phyloP scores from a whole-genome alignment of 2,113 vertebrate species.

The Chaenocephalus aceratus region DNA sequence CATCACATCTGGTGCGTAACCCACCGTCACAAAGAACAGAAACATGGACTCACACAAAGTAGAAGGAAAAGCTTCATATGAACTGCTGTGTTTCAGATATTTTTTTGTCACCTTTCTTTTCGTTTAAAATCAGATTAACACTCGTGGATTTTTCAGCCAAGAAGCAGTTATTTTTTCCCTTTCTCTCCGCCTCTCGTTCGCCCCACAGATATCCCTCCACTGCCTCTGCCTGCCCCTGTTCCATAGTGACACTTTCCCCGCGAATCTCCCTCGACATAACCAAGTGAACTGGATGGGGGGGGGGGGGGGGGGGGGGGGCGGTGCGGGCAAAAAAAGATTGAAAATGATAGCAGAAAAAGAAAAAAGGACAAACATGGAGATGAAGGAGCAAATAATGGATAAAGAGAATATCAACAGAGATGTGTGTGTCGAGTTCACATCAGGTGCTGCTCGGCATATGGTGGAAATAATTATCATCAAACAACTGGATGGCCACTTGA shows the following conservation, averaged over 20 bases:
- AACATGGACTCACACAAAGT: conserved; percentile 4
- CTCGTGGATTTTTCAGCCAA: conserved; percentile 62
- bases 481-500: conserved; percentile 76
- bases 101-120: background rate
- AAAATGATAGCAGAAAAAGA: conserved; percentile 12
- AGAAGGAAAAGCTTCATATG: background rate
- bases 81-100: too few species aligned
- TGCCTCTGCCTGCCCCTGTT: conserved; percentile 80
- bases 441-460: conserved; percentile 77
- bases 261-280: conserved; percentile 73
- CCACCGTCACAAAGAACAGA: background rate
- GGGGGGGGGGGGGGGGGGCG: conserved; percentile 56
- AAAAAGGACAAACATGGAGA: conserved; percentile 32
- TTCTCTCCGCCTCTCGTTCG: conserved; percentile 12
- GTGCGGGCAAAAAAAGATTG: conserved; percentile 21
- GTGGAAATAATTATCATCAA: conserved; percentile 79
- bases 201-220: conserved; percentile 61
- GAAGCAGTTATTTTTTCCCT: conserved; percentile 41
- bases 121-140: conserved; percentile 24
- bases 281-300: conserved; percentile 68
- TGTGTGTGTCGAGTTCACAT: conserved; percentile 51
- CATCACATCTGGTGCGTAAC: background rate
- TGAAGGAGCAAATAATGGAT: conserved; percentile 64
- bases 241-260: conserved; percentile 84
- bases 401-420: conserved; percentile 54